phyloP scores from a whole-genome alignment of 2,797 vertebrate genomes.

The Prionace glauca region DNA sequence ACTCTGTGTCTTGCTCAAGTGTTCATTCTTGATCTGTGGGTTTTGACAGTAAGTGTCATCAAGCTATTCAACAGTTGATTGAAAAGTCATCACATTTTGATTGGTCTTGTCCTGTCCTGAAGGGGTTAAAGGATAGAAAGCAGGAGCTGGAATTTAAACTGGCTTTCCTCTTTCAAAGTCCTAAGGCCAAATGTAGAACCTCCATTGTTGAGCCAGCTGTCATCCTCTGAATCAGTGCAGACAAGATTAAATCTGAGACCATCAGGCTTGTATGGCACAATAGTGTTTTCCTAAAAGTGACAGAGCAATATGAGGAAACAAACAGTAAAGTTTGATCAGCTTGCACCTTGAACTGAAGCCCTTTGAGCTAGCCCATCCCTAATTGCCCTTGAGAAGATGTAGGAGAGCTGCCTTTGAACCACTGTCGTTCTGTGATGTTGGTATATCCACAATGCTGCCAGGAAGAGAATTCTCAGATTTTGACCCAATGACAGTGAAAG shows the following conservation, averaged over 20 bases:
- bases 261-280: not conserved
- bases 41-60: not conserved
- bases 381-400: too few species aligned
- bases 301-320: not conserved
- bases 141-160: not conserved
- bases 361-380: too few species aligned
- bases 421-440: too few species aligned
- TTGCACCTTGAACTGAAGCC: not conserved
- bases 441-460: too few species aligned
- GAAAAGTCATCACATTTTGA: not conserved
- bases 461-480: too few species aligned
- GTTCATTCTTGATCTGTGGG: not conserved
- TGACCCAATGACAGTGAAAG: too few species aligned
- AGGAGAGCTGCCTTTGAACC: too few species aligned
- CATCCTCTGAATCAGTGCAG: not conserved
- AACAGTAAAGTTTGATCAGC: not conserved
- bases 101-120: not conserved
- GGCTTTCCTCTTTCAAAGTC: not conserved
- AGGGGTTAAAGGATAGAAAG: not conserved
- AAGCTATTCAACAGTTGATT: not conserved
- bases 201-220: not conserved
- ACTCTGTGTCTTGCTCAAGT: not conserved
- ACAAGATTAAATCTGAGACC: not conserved
- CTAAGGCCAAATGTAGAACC: not conserved
- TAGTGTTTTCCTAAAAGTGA: not conserved